Conservation (phyloP, 2,113 vertebrate species). For the Potamarius usumacintae region DNA sequence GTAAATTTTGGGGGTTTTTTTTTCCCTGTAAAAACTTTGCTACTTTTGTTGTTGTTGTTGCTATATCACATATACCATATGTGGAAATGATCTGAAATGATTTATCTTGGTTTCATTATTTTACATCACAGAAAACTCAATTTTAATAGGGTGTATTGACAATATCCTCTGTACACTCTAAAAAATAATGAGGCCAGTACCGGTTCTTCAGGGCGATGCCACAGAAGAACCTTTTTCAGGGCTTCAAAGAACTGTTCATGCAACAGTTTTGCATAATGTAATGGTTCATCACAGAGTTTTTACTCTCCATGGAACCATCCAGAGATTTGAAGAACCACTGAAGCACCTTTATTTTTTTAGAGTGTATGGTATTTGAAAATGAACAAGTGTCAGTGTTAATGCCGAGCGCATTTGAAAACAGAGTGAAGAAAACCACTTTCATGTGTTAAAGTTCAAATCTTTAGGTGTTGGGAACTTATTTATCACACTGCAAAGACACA, state of each 20-base stretch:
- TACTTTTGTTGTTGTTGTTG: not conserved
- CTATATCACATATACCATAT: not conserved
- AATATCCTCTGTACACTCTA: too few species aligned
- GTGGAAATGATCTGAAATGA: not conserved
- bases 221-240: too few species aligned
- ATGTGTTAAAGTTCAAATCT: not conserved
- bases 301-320: too few species aligned
- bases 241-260: too few species aligned
- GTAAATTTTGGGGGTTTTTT: too few species aligned
- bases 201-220: too few species aligned
- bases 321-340: too few species aligned
- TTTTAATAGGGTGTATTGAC: not conserved
- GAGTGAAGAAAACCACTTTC: not conserved
- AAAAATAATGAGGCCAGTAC: too few species aligned
- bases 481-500: not conserved
- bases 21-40: not conserved
- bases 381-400: not conserved
- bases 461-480: not conserved
- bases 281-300: too few species aligned
- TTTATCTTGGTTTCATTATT: not conserved
- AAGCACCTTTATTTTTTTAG: too few species aligned
- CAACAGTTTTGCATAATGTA: too few species aligned
- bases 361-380: not conserved
- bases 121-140: not conserved
- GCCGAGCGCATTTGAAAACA: not conserved